Percentiles rank a stretch among this genome's conserved stretches.
Conservation (phyloP, 2,888 invertebrate species). For the Unio delphinus region DNA sequence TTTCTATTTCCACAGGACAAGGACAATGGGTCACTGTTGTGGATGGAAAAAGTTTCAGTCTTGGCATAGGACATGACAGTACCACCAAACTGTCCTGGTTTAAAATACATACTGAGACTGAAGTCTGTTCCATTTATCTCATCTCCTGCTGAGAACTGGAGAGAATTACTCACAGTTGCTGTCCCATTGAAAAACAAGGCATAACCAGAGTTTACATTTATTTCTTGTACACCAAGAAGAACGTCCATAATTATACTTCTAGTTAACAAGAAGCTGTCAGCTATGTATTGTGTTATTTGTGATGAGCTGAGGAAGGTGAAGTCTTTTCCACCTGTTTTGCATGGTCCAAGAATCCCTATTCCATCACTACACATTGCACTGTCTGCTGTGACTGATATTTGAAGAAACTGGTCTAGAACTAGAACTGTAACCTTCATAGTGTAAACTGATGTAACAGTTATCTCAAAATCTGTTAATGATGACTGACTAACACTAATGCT, state of each 20-base stretch:
- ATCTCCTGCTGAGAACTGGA: slow-evolving; percentile 21
- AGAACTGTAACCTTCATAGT: slow-evolving; percentile 19
- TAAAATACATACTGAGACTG: slow-evolving; percentile 49
- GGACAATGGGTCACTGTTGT: slow-evolving; percentile 38
- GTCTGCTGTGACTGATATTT: slow-evolving; percentile 24
- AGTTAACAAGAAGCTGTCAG: slow-evolving; percentile 17
- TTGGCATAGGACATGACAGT: slow-evolving; percentile 47
- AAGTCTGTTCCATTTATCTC: slow-evolving; percentile 25
- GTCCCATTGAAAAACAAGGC: slow-evolving; percentile 46
- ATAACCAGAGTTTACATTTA: slow-evolving; percentile 32
- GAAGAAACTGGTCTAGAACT: slow-evolving; percentile 33
- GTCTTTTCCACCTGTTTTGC: slow-evolving; percentile 15
- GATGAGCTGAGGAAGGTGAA: slow-evolving; percentile 25
- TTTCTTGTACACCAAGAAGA: slow-evolving; percentile 12
- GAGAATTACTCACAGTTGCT: slow-evolving; percentile 29
- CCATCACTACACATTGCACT: slow-evolving; percentile 28
- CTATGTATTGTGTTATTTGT: slow-evolving; percentile 23
- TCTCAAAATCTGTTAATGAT: slow-evolving; percentile 29
- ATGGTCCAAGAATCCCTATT: slow-evolving; percentile 41
- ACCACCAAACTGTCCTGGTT: slow-evolving; percentile 40
- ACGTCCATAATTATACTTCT: slow-evolving; percentile 30
- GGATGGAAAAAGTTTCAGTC: slow-evolving; percentile 40
- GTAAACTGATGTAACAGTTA: slow-evolving; percentile 18
- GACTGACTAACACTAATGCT: slow-evolving; percentile 20
- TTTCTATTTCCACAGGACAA: slow-evolving; percentile 24